phyloP scores from a whole-genome alignment of 2,797 vertebrate species.

The Darevskia nairensis region DNA sequence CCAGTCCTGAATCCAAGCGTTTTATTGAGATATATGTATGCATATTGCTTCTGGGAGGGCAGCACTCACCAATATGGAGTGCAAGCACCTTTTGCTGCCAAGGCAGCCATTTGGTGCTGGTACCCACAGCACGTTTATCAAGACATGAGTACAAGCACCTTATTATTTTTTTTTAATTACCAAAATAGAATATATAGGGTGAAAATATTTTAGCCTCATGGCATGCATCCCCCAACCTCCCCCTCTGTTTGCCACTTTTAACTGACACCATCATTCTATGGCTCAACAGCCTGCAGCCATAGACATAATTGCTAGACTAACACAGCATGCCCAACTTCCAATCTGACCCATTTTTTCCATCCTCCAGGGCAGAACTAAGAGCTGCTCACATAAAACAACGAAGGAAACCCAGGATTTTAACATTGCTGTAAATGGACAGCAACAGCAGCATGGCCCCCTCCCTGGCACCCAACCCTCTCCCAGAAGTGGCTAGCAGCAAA shows the following conservation, averaged over 20 bases:
- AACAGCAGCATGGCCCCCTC: no score
- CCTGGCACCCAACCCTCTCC: background rate
- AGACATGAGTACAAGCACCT: no score
- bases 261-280: background rate
- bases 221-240: background rate
- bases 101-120: no score
- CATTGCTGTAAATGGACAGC: background rate
- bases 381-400: background rate
- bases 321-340: background rate
- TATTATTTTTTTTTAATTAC: no score
- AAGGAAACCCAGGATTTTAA: background rate
- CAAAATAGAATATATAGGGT: background rate
- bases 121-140: no score
- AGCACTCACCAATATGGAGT: no score
- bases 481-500: background rate
- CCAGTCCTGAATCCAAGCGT: background rate
- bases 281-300: background rate
- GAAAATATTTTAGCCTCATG: background rate
- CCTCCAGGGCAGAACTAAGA: background rate
- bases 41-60: no score
- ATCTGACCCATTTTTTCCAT: background rate
- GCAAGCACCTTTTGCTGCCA: no score
- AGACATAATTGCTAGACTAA: background rate
- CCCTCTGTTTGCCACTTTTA: background rate
- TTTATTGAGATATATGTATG: background rate